Percentiles rank a stretch among this genome's conserved stretches.
Evolutionary conservation across 2,888 invertebrate species (phyloP).

Genomic region (Dromius quadrimaculatus): DNA sequence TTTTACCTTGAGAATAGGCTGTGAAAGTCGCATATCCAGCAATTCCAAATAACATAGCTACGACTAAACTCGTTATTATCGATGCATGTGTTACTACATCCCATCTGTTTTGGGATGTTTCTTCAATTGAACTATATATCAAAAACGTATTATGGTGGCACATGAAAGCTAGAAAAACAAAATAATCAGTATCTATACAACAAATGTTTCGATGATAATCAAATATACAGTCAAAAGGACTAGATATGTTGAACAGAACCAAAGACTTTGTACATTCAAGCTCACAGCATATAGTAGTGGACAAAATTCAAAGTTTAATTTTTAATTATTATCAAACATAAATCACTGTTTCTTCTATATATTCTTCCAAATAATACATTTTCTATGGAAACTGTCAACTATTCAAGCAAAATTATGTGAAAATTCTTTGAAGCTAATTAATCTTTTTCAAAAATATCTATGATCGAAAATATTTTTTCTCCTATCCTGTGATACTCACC

Average conservation of each 20-base stretch:
- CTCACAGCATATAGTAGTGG: too few relatives aligned
- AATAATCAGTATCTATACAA: background rate
- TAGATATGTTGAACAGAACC: too few relatives aligned
- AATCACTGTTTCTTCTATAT: too few relatives aligned
- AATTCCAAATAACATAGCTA: slow-evolving; percentile 80
- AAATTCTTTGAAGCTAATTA: too few relatives aligned
- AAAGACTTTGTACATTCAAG: too few relatives aligned
- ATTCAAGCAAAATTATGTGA: too few relatives aligned
- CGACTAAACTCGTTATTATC: slow-evolving; percentile 78
- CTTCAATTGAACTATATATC: slow-evolving; percentile 83
- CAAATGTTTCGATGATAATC: too few relatives aligned
- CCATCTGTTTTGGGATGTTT: slow-evolving; percentile 82
- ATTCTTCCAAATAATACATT: too few relatives aligned
- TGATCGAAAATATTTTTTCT: slow-evolving; percentile 24
- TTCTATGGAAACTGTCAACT: too few relatives aligned
- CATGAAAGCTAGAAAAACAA: slow-evolving; percentile 79
- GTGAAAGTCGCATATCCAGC: slow-evolving; percentile 86
- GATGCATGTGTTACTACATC: slow-evolving; percentile 85
- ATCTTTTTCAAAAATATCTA: background rate
- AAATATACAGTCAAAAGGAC: too few relatives aligned
- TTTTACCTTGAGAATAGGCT: slow-evolving; percentile 80
- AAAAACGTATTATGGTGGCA: slow-evolving; percentile 91
- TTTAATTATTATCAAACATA: too few relatives aligned
- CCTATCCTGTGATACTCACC: slow-evolving; percentile 68
- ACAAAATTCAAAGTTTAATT: too few relatives aligned